phyloP scores from a whole-genome alignment of 2,113 vertebrate genomes.

The Proterorhinus semilunaris region DNA sequence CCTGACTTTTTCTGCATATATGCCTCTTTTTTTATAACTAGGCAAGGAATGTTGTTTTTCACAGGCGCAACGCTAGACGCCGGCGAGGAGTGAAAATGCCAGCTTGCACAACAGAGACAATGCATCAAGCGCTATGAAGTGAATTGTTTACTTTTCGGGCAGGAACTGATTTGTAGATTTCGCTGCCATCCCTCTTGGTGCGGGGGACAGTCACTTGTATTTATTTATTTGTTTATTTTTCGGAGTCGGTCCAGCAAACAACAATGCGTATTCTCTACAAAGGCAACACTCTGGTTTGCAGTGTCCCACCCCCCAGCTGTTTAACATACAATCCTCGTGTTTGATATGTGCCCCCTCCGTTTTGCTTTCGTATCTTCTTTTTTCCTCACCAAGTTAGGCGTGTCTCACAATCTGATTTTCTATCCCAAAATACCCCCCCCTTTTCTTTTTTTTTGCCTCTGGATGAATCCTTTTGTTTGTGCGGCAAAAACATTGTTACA shows the following conservation, averaged over 20 bases:
- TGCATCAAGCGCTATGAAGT: constrained; percentile 56
- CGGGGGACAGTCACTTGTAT: constrained; percentile 40
- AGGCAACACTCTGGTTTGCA: constrained; percentile 43
- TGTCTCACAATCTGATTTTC: constrained; percentile 33
- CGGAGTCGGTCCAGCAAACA: constrained; percentile 45
- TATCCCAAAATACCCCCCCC: constrained; percentile 12
- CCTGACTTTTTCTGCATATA: constrained; percentile 61
- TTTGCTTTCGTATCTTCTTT: constrained; percentile 41
- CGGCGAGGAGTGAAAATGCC: constrained; percentile 48
- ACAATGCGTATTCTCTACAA: constrained; percentile 43
- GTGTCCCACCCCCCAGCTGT: constrained; percentile 40
- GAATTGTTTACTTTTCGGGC: constrained; percentile 63
- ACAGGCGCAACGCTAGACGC: constrained; percentile 58
- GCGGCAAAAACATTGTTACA: constrained; percentile 23
- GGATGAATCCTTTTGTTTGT: constrained; percentile 45
- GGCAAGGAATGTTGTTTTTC: constrained; percentile 63
- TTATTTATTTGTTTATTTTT: neutral
- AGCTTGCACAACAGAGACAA: constrained; percentile 61
- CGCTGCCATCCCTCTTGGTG: constrained; percentile 40
- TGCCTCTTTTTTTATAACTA: constrained; percentile 38
- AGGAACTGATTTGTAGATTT: constrained; percentile 64
- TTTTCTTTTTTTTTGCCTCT: constrained; percentile 20
- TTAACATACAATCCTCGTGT: constrained; percentile 43
- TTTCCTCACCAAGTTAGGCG: constrained; percentile 41
- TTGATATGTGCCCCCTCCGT: constrained; percentile 42